Base-by-base conservation (phyloP, 2,113 vertebrate genomes). In the Hyperopisus bebe region DNA sequence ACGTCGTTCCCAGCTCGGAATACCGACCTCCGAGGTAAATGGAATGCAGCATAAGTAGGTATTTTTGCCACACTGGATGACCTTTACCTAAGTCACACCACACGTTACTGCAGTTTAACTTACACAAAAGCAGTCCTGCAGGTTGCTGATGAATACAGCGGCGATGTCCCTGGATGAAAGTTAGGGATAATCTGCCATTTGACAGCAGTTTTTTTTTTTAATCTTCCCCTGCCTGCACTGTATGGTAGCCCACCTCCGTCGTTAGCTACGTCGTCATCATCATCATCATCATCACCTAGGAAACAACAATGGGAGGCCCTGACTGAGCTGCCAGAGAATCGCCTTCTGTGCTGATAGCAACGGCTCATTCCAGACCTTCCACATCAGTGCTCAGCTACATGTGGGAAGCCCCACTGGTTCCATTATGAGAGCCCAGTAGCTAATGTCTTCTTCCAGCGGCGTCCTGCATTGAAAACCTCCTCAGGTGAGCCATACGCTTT, bases 221-320 rank as follows among this genome's bases (percentile, higher is more conserved):
- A 5, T 44, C 44, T 19, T 48, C 2, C 58, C 24, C 21, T 66
- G 6, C 58, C 5, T n/a, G 5, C 24, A 8, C 58, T 24, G 58
- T 5, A 82, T 8, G 13, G 58, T 93, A 99, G 98, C 96, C 97
- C 0, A 97, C 96, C 88, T 95, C 97, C 89, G 98, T 99, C 2
- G 98, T 99, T 92, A 99, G 98, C 93, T 99, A 99, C 93, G 99
- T 46, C 44, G 7, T 44, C 39, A 42, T 42, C 39, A 42, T 42
- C 39, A 42, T 42, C 44, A 5, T 44, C 44, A 5, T 44, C 44
- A 99, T 95, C 98, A 99, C 93, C 94, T 99, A 42, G 98, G 98
- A 1, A 99, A 99, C 96, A 99, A 99, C 0, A 98, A 99, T 0
- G 98, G 98, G 19, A 97, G 95, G 95, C 99, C 89, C 96, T 99